Percentiles rank a stretch among this genome's conserved stretches.
Evolutionary conservation across 2,113 vertebrate species (phyloP).

Genomic region (Gasterosteus aculeatus): DNA sequence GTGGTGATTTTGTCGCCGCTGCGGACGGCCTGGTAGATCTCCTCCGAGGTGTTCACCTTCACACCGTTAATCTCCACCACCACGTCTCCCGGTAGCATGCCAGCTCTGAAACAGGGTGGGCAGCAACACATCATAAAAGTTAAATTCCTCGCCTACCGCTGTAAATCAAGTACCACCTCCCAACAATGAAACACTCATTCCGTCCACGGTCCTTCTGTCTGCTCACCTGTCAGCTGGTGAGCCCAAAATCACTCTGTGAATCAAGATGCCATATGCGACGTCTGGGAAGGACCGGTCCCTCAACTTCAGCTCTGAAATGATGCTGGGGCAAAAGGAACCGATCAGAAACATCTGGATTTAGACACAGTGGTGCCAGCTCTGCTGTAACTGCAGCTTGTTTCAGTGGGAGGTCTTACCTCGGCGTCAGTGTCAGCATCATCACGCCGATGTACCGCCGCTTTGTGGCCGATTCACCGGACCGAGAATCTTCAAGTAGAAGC

Average conservation of each 20-base stretch:
- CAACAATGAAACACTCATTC: not conserved
- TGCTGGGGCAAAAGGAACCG: slow-evolving; percentile 76
- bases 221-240: slow-evolving; percentile 90
- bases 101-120: slow-evolving; percentile 60
- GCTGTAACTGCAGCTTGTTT: not conserved
- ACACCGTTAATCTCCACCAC: slow-evolving; percentile 70
- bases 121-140: not conserved
- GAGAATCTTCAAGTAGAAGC: slow-evolving; percentile 78
- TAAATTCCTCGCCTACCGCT: too few relatives aligned
- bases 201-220: accelerated
- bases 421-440: slow-evolving; percentile 94
- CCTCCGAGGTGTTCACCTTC: slow-evolving; percentile 84
- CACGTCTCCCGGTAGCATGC: slow-evolving; percentile 77
- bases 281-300: slow-evolving; percentile 89
- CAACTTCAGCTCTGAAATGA: slow-evolving; percentile 89
- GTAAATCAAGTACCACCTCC: not conserved
- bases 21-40: slow-evolving; percentile 88
- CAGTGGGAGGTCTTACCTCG: slow-evolving; percentile 79
- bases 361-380: not conserved
- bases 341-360: not conserved
- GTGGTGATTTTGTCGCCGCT: slow-evolving; percentile 85
- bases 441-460: slow-evolving; percentile 94
- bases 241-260: slow-evolving; percentile 90
- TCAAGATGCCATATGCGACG: slow-evolving; percentile 89
- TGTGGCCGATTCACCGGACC: slow-evolving; percentile 78